Evolutionary conservation across 2,113 vertebrate genomes (phyloP), one percentile per base, ranked within the genome.

Genomic region (Corythaeola cristata): DNA sequence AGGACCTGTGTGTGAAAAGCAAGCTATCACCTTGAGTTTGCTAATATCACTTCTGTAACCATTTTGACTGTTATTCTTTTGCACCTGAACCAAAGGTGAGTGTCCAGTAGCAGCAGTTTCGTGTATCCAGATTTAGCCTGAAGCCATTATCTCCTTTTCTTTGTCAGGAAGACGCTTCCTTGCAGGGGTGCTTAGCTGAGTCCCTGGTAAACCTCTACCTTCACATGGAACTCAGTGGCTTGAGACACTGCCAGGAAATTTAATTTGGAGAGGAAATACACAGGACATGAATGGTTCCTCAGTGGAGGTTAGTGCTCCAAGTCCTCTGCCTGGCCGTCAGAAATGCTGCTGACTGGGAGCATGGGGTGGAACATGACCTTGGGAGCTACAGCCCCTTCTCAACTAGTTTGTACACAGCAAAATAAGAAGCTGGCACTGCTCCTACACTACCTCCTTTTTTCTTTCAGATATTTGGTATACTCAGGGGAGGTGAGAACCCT

Each of bases 291-390:
- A 49, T 5, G 24, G 82, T 73, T 67, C 41, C 26, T 81, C 0
- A 0, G n/a, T 47, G 53, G 10, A 79, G 20, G 6, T 56, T 78
- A 28, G 35, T 32, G 28, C 12, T 15, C 56, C 0, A 0, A 45
- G n/a, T 45, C 35, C 13, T 80, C 75, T 76, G 27, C 24, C 49
- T 53, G 41, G 24, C 39, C 1, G 0, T 68, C 3, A 11, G 60
- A 91, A 96, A 32, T 32, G 15, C 27, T 52, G 21, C 47, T 86
- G 77, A 8, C 47, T 74, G n/a, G 27, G 41, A 81, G 4, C 0
- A 0, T 52, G 21, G 85, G 44, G 56, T 59, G 16, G 32, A 83
- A 33, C 1, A 19, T 23, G 18, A 30, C 27, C 8, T 69, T 19
- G 3, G 6, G 15, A 85, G 15, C 19, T 64, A 50, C 55, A 53